Evolutionary conservation across 2,113 vertebrate species (phyloP).

Genomic region (Nestor notabilis): DNA sequence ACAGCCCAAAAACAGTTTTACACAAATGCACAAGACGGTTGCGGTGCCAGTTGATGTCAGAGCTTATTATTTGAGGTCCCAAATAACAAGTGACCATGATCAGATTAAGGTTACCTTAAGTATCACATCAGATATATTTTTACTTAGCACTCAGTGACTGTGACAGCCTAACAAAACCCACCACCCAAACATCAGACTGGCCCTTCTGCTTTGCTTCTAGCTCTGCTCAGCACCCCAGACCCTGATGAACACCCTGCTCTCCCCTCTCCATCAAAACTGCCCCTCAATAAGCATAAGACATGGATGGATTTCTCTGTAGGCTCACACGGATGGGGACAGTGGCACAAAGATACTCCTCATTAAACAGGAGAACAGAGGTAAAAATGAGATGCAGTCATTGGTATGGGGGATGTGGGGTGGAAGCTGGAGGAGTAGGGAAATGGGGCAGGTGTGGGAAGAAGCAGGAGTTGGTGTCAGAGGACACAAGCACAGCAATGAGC

Average conservation of each 20-base stretch:
- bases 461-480: background rate
- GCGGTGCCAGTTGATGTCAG: background rate
- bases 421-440: fast-evolving
- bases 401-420: background rate
- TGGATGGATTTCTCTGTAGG: background rate
- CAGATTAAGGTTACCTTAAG: background rate
- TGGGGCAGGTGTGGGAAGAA: background rate
- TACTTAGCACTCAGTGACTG: background rate
- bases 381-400: background rate
- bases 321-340: background rate
- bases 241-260: background rate
- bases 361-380: background rate
- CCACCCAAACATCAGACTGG: background rate
- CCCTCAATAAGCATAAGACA: background rate
- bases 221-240: background rate
- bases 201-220: background rate
- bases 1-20: background rate
- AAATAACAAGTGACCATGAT: background rate
- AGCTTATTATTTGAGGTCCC: background rate
- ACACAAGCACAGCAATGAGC: background rate
- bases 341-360: background rate
- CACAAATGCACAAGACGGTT: background rate
- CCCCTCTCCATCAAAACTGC: background rate
- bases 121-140: background rate
- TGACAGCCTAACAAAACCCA: background rate